Conservation (phyloP, 2,113 vertebrate genomes). For the Paraplagusia blochii region DNA sequence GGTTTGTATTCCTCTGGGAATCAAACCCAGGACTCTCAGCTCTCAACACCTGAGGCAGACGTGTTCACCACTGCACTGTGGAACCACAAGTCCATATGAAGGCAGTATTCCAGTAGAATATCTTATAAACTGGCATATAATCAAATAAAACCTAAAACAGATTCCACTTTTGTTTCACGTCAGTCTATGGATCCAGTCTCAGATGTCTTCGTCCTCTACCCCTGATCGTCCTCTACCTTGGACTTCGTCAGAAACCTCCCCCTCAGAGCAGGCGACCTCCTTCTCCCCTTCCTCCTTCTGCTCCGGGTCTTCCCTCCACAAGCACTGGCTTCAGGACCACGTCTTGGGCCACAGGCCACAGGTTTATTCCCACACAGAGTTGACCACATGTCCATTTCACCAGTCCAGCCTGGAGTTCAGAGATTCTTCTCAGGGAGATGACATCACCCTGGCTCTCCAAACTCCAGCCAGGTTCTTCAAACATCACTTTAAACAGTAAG, state of each 20-base stretch:
- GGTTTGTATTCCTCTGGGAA: too few species aligned
- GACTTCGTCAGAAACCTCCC: slow-evolving; percentile 11
- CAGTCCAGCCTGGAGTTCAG: slow-evolving; percentile 16
- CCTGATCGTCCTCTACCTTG: background rate
- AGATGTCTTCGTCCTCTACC: slow-evolving; percentile 12
- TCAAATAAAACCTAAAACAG: slow-evolving; percentile 2
- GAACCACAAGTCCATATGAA: too few species aligned
- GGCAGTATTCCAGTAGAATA: too few species aligned
- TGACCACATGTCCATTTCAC: slow-evolving; percentile 8
- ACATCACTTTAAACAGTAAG: slow-evolving; percentile 40
- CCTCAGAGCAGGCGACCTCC: slow-evolving; percentile 23
- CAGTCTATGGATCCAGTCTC: slow-evolving; percentile 19
- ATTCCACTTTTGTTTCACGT: slow-evolving; percentile 5
- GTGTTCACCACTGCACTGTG: too few species aligned
- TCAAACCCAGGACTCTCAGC: too few species aligned
- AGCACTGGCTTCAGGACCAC: slow-evolving; percentile 7
- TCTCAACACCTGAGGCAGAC: too few species aligned
- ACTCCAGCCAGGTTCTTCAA: slow-evolving; percentile 3
- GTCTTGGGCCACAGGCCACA: slow-evolving; percentile 32
- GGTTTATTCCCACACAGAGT: slow-evolving; percentile 26
- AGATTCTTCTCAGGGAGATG: too few species aligned
- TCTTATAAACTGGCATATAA: background rate
- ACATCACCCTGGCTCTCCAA: slow-evolving; percentile 10
- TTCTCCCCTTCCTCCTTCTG: slow-evolving; percentile 6
- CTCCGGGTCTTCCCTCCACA: slow-evolving; percentile 37